Percentiles rank a stretch among this genome's conserved stretches.
Conservation (phyloP, 2,888 invertebrate genomes). For the Norana najaformis region DNA sequence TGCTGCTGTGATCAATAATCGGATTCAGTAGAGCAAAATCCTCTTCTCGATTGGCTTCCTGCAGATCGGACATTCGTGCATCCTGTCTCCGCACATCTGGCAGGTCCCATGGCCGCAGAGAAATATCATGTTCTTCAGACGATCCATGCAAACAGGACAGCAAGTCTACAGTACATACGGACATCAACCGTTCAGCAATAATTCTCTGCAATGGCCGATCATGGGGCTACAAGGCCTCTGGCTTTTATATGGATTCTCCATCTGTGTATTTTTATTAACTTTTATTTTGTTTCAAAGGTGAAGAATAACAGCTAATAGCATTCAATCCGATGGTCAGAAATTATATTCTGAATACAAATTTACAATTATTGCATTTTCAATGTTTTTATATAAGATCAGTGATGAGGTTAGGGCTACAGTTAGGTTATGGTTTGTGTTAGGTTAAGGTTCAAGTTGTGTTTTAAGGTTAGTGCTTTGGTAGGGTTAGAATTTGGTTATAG, state of each 20-base stretch:
- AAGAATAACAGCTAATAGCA: background rate
- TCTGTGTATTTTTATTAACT: background rate
- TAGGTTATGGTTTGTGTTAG: no score
- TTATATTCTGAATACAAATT: background rate
- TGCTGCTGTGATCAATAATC: background rate
- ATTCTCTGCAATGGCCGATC: background rate
- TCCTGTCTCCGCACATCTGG: constrained; percentile 97
- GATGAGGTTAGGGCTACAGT: background rate
- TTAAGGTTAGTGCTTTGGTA: no score
- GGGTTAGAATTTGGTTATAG: no score
- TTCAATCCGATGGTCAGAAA: background rate
- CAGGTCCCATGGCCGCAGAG: constrained; percentile 96
- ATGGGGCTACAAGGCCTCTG: background rate
- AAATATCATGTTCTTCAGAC: constrained; percentile 97
- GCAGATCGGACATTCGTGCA: constrained; percentile 96
- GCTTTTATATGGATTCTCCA: background rate
- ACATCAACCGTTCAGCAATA: background rate
- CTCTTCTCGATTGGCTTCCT: constrained; percentile 93
- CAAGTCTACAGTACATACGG: constrained; percentile 76
- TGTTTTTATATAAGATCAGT: background rate
- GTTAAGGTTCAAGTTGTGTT: no score
- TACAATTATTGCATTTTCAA: background rate
- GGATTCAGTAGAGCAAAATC: constrained; percentile 77
- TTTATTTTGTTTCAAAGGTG: background rate
- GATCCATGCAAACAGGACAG: constrained; percentile 96